phyloP scores from a whole-genome alignment of 2,113 vertebrate genomes.

The Hirundichthys speculiger region DNA sequence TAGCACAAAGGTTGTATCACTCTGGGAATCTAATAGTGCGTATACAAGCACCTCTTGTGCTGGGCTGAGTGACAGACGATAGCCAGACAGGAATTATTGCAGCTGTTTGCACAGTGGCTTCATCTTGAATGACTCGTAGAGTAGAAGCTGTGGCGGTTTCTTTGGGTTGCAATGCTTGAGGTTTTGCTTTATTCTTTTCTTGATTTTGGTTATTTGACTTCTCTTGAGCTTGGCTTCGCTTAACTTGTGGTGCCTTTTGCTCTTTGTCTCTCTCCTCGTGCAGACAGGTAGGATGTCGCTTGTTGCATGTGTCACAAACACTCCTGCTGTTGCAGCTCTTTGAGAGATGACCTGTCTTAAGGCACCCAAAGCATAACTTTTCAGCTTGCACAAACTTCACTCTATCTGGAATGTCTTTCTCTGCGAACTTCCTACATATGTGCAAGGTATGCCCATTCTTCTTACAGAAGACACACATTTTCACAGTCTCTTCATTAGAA shows the following conservation, averaged over 20 bases:
- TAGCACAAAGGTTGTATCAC: no score
- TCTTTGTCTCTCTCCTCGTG: not conserved
- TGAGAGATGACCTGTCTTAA: constrained; percentile 6
- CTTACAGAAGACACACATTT: not conserved
- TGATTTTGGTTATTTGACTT: constrained; percentile 1
- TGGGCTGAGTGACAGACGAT: not conserved
- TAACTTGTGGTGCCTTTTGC: constrained; percentile 1
- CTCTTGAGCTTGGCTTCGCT: not conserved
- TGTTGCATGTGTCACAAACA: not conserved
- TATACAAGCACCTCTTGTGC: constrained; percentile 9
- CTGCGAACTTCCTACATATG: constrained; percentile 4
- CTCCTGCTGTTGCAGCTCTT: constrained; percentile 13
- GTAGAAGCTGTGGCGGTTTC: not conserved
- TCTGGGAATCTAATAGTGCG: not conserved
- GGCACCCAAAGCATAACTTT: constrained; percentile 21
- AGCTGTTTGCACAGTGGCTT: constrained; percentile 5
- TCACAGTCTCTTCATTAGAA: not conserved
- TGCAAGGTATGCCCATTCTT: constrained; percentile 6
- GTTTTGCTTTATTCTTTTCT: not conserved
- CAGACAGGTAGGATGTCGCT: constrained; percentile 16
- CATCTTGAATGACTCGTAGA: constrained; percentile 4
- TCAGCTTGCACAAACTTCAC: constrained; percentile 4
- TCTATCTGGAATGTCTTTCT: no score
- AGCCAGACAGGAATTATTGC: constrained; percentile 27
- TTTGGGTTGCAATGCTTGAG: not conserved